A percentile compares a stretch with the other conserved stretches of the same genome.
phyloP scores from a whole-genome alignment of 2,797 vertebrate genomes.

The Premnoplex brunnescens region DNA sequence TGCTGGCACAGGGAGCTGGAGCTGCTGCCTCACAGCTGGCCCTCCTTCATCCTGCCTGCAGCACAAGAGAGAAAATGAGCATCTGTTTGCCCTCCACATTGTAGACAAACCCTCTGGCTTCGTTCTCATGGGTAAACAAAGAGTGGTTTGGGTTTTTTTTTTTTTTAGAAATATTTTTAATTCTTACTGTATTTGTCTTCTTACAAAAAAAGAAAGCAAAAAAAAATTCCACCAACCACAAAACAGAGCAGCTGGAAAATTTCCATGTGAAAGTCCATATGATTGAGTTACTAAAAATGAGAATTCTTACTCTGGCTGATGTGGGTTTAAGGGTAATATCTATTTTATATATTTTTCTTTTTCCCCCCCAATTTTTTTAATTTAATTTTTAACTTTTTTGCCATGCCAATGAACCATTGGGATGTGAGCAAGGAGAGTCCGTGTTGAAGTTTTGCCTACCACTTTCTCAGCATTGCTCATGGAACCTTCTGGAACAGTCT shows the following conservation, averaged over 20 bases:
- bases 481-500: neutral
- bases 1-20: neutral
- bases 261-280: neutral
- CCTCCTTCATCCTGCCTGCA: neutral
- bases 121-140: neutral
- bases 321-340: neutral
- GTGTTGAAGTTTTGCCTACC: neutral
- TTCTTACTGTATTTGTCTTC: neutral
- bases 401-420: neutral
- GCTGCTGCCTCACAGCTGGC: constrained; percentile 24
- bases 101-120: neutral
- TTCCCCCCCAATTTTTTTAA: neutral
- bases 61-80: neutral
- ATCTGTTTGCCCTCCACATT: neutral
- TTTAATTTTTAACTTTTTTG: neutral
- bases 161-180: neutral
- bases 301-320: neutral
- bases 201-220: too few species aligned
- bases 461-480: neutral
- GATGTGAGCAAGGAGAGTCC: neutral
- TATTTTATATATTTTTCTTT: neutral
- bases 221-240: neutral
- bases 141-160: neutral
- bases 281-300: neutral
- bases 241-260: neutral